Base-by-base conservation (phyloP, 1,140 invertebrate species). In the Neodiprion virginianus region DNA sequence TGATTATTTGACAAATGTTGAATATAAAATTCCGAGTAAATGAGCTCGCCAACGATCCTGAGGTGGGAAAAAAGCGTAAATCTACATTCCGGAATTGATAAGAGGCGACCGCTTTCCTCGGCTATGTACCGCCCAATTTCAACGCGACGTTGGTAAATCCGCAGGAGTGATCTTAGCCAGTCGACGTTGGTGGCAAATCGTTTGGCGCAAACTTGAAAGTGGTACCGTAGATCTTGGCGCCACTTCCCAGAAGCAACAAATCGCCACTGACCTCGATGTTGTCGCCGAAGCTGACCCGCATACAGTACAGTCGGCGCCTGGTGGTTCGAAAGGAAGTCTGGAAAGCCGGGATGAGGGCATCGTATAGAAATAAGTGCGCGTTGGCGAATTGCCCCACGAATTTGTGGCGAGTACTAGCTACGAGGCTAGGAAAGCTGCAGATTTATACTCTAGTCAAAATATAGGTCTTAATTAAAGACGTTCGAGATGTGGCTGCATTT, bases 171-270 rank as follows among this genome's bases (percentile, higher is more conserved):
- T 61, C 11, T 40, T 40, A 40, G 28, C 28, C 28, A 40, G 28
- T 40, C 28, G 28, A 40, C 28, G 11, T 61, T 5, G 5, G 53
- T 17, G 53, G 53, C 53, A 17, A 61, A 61, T 61, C 7, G 53
- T 17, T 61, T 61, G 53, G 53, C 53, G 53, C 53, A 61, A 17
- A 61, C 53, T 61, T 17, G n/a, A 61, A 61, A 61, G 53, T 61
- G 53, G 53, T 14, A 61, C 53, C 53, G 53, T 61, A 61, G 53
- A 61, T 61, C 53, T 61, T 61, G 53, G 53, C 53, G 53, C 53
- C 53, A 61, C 53, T 61, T 61, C 53, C 53, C 11, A 14, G 53
- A 61, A 61, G 53, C 53, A 61, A 61, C 53, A 61, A 61, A 61
- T 61, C 53, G 53, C 53, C 53, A 61, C 53, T 61, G 53, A 8